Conservation (phyloP, 2,113 vertebrate species). For the Hippocampus guttulatus region DNA sequence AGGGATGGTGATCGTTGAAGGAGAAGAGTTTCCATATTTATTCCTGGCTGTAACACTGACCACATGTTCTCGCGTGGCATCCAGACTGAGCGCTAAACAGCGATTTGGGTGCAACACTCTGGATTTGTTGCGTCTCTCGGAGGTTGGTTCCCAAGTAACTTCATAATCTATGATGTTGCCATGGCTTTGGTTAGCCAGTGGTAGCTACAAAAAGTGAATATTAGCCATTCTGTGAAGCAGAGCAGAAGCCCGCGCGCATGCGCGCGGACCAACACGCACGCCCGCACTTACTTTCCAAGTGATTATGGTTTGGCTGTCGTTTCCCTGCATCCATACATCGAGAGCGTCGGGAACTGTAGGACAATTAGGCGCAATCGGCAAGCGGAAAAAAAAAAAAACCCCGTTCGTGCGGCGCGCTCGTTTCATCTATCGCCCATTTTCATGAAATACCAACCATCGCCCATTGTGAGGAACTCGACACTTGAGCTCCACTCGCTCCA, state of each 20-base stretch:
- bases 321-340: conserved; percentile 63
- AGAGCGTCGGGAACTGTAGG: conserved; percentile 60
- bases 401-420: no score
- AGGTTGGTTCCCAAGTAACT: conserved; percentile 34
- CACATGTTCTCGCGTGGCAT: background rate
- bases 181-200: conserved; percentile 49
- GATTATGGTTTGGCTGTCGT: conserved; percentile 15
- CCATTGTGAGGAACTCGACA: conserved; percentile 31
- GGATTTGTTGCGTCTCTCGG: background rate
- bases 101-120: background rate
- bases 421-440: background rate
- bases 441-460: conserved; percentile 51
- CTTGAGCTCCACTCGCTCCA: conserved; percentile 60
- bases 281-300: conserved; percentile 61
- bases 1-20: conserved; percentile 46
- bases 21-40: conserved; percentile 42
- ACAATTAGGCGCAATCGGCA: background rate
- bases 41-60: conserved; percentile 58
- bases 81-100: conserved; percentile 11
- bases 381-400: background rate
- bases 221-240: background rate
- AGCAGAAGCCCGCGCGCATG: background rate
- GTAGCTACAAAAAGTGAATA: conserved; percentile 29
- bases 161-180: conserved; percentile 51
- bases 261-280: no score